Evolutionary conservation across 1,140 invertebrate species (phyloP).

Genomic region (Charaxes varanes): DNA sequence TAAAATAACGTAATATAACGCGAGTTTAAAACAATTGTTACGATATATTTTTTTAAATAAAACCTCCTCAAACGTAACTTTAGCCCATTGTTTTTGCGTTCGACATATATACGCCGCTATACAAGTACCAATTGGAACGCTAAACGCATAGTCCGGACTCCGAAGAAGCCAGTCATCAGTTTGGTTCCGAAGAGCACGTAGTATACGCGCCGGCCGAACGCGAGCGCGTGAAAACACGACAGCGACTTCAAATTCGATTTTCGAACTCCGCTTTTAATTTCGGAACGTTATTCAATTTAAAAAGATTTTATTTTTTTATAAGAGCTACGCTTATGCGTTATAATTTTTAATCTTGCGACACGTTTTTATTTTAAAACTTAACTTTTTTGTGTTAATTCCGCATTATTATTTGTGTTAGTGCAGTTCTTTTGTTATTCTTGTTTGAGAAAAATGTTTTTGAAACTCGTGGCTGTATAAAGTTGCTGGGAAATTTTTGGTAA

Average conservation of each 20-base stretch:
- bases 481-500: no score
- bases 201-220: background rate
- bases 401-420: no score
- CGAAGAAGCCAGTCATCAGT: background rate
- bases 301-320: no score
- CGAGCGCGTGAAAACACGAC: background rate
- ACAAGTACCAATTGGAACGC: background rate
- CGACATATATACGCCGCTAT: background rate
- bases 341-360: no score
- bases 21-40: no score
- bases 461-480: no score
- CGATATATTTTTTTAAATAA: background rate
- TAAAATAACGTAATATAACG: no score
- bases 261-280: background rate
- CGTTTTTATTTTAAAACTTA: no score
- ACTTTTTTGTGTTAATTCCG: no score
- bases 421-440: no score
- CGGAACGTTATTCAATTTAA: background rate
- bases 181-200: background rate
- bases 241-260: background rate
- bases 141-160: background rate
- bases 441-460: no score
- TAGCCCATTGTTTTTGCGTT: background rate
- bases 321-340: no score
- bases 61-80: background rate